Evolutionary conservation across 2,113 vertebrate genomes (phyloP).

Genomic region (Ceyx melanurus): DNA sequence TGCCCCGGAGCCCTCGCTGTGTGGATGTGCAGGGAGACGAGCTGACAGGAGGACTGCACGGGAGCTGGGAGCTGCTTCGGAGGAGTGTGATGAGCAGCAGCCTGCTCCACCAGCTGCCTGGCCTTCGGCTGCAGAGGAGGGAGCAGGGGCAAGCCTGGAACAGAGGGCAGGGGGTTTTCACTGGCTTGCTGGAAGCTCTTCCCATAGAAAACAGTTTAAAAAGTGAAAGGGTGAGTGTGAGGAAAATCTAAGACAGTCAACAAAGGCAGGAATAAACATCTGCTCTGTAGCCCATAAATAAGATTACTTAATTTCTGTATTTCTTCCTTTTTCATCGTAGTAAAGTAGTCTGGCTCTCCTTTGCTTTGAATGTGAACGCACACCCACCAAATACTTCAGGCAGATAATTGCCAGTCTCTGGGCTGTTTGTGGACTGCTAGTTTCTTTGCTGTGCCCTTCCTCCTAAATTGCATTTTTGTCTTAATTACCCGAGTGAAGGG

Average conservation of each 20-base stretch:
- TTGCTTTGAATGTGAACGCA: not conserved
- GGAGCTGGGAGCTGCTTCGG: slow-evolving; percentile 33
- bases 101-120: not conserved
- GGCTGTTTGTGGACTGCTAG: not conserved
- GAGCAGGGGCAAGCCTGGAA: not conserved
- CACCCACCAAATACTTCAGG: not conserved
- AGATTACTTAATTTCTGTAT: not conserved
- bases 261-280: not conserved
- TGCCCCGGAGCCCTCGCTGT: not conserved
- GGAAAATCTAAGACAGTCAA: not conserved
- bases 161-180: not conserved
- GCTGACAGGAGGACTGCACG: not conserved
- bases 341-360: not conserved
- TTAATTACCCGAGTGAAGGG: not conserved
- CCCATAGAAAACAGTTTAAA: not conserved
- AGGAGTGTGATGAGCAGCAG: not conserved
- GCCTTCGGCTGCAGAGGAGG: not conserved
- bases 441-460: not conserved
- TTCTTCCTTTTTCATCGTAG: not conserved
- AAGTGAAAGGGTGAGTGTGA: not conserved
- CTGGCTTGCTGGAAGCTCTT: not conserved
- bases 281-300: not conserved
- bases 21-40: not conserved
- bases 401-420: not conserved
- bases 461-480: not conserved